A percentile compares a stretch with the other conserved stretches of the same genome.
Evolutionary conservation across 2,888 invertebrate species (phyloP).

Genomic region (Megaustenia siamemsis): DNA sequence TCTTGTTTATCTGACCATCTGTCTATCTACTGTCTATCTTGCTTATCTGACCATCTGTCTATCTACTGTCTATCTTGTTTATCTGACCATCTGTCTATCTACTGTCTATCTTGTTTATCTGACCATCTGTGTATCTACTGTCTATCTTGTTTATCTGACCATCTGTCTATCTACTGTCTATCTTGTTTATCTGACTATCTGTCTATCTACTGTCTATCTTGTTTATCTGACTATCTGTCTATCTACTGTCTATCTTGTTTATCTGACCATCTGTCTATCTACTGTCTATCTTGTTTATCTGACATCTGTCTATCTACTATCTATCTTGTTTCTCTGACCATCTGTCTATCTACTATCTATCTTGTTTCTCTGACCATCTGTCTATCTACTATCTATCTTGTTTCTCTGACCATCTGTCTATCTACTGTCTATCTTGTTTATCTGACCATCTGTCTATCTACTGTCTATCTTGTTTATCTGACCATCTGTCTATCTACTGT

Average conservation of each 20-base stretch:
- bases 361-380: neutral
- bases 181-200: neutral
- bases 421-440: too few relatives aligned
- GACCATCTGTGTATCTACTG: neutral
- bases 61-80: neutral
- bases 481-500: neutral
- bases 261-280: neutral
- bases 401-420: neutral
- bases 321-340: neutral
- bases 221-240: neutral
- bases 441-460: neutral
- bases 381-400: slow-evolving; percentile 6
- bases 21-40: slow-evolving; percentile 3
- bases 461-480: neutral
- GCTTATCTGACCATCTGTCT: too few relatives aligned
- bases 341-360: neutral
- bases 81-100: neutral
- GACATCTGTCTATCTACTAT: neutral
- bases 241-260: neutral
- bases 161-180: neutral
- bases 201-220: neutral
- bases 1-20: neutral
- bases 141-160: neutral
- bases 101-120: neutral
- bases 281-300: neutral